These are phyloP conservation scores for Crax fasciolata DNA, from an alignment of 2,797 vertebrate genomes.

Conservation along the genomic window DNA sequence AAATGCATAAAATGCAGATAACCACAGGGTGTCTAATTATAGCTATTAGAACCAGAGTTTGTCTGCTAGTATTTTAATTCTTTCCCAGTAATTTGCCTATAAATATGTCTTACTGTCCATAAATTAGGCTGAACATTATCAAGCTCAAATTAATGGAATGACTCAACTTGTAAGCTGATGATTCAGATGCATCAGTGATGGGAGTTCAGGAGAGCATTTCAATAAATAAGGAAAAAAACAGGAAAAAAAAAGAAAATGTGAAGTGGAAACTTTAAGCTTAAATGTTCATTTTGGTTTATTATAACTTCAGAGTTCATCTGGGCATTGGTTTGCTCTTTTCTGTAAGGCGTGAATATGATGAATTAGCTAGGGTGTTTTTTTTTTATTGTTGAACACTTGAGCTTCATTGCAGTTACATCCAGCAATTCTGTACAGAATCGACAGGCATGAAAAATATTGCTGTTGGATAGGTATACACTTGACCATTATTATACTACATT, in stretches of 20 bases:
- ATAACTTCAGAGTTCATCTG: background rate
- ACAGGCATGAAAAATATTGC: background rate
- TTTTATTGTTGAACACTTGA: background rate
- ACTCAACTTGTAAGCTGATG: constrained; percentile 34
- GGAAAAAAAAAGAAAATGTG: background rate
- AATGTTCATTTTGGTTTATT: constrained; percentile 13
- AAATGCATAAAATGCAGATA: constrained; percentile 45
- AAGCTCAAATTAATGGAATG: constrained; percentile 43
- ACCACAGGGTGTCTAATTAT: constrained; percentile 40
- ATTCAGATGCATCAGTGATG: background rate
- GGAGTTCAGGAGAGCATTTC: constrained; percentile 10
- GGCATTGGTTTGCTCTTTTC: constrained; percentile 8
- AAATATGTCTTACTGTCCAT: constrained; percentile 8
- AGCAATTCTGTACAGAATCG: background rate
- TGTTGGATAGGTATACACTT: background rate
- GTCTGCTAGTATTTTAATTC: constrained; percentile 8
- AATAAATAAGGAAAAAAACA: background rate
- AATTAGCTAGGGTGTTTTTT: background rate
- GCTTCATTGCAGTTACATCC: background rate
- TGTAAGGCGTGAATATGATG: background rate
- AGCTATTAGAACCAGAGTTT: constrained; percentile 38
- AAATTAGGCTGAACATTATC: background rate
- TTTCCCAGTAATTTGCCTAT: constrained; percentile 35
- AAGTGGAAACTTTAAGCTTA: background rate
- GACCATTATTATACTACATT: background rate